Evolutionary conservation across 2,113 vertebrate species (phyloP), one percentile per base, ranked within the genome.

Genomic region (Tachysurus fulvidraco): DNA sequence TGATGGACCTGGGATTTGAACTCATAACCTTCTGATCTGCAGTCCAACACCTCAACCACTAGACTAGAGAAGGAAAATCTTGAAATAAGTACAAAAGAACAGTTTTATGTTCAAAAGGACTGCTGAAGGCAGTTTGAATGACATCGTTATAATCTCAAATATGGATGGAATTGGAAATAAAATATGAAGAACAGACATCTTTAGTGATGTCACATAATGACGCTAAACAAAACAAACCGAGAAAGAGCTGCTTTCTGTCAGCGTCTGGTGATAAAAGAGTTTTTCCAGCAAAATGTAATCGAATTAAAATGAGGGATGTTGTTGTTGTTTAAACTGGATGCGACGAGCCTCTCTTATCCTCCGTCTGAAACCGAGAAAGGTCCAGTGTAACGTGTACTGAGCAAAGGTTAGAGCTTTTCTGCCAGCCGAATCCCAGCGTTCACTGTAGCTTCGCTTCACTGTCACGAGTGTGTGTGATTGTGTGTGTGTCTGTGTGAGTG

Each of bases 171-270:
- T 4, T 28, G 52, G 54, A 13, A 41, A 13, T 41, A 60, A 23
- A 59, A 41, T 59, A 80, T 59, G 44, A 41, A 41, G 36, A 59
- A 41, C 55, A 41, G 55, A 21, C 54, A 80, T 36, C 9, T 57
- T 79, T 59, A 80, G 4, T 80, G 78, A 80, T 23, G 55, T 59
- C 78, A 59, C n/a, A 36, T 80, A 11, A 57, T 21, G 30, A 55
- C 25, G 4, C 21, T 59, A 80, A 80, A 80, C 78, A 41, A 59
- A 80, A 41, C 30, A 19, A 55, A 79, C 52, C 21, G 77, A 17
- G 28, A 79, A 57, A 17, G 28, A 79, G 52, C 52, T 79, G 55
- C 55, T 59, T 60, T 59, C 78, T 80, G 77, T 80, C 78, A 80
- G 78, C 54, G 28, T 11, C 77, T 41, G 6, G 41, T 60, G 55